These are phyloP conservation scores for Peromyscus maniculatus DNA, from an alignment of 2,113 vertebrate species.

Conservation along the genomic window DNA sequence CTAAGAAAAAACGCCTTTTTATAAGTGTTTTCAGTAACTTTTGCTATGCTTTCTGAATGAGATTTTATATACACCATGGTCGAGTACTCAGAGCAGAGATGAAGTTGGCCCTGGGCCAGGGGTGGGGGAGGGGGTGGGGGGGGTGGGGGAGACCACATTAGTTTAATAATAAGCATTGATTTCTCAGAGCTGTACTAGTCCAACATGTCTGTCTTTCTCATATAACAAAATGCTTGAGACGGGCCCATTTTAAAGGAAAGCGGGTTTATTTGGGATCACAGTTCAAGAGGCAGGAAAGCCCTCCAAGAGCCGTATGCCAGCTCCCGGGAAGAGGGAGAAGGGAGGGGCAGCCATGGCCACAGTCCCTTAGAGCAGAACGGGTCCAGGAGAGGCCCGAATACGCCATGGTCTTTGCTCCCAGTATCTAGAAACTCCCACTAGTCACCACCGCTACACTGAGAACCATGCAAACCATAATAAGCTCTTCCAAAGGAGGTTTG, in stretches of 20 bases:
- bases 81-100: neutral
- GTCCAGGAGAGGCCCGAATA: neutral
- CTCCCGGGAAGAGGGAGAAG: neutral
- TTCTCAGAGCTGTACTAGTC: constrained; percentile 4
- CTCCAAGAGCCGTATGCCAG: neutral
- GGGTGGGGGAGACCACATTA: neutral
- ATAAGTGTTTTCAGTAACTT: neutral
- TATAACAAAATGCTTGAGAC: neutral
- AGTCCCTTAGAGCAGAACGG: neutral
- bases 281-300: neutral
- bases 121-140: neutral
- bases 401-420: neutral
- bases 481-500: constrained; percentile 3
- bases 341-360: neutral
- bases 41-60: constrained; percentile 37
- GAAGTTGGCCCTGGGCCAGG: neutral
- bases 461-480: neutral
- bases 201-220: neutral
- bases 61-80: neutral
- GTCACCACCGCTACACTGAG: neutral
- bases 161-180: neutral
- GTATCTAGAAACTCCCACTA: neutral
- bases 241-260: neutral
- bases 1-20: constrained; percentile 44
- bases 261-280: neutral